These are phyloP conservation scores for Nematopogon swammerdamellus DNA, from an alignment of 2,888 invertebrate species.

Conservation along the genomic window DNA sequence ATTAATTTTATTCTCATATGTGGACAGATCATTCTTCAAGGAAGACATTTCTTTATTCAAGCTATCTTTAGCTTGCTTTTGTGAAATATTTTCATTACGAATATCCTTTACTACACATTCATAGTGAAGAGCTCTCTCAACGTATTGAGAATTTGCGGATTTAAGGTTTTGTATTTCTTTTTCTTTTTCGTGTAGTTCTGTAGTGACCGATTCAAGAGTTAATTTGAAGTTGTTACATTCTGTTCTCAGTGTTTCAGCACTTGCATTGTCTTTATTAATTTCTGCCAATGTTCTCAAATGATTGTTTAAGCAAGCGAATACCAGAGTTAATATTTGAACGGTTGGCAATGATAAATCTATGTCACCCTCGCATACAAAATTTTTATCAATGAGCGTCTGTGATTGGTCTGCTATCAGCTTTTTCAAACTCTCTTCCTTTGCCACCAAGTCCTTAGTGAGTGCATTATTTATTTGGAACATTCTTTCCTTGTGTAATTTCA, in stretches of 20 bases:
- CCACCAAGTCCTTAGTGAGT: conserved; percentile 33
- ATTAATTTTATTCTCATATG: conserved; percentile 21
- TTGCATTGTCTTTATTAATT: conserved; percentile 17
- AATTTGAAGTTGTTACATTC: conserved; percentile 18
- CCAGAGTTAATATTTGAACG: conserved; percentile 17
- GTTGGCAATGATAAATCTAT: conserved; percentile 19
- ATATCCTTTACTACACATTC: conserved; percentile 23
- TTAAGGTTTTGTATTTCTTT: conserved; percentile 17
- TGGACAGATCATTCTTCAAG: conserved; percentile 19
- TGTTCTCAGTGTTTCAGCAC: conserved; percentile 21
- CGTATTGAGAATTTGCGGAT: conserved; percentile 17
- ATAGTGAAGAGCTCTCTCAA: conserved; percentile 21
- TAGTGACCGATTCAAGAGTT: conserved; percentile 15
- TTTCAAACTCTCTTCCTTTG: conserved; percentile 27
- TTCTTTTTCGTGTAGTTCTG: conserved; percentile 19
- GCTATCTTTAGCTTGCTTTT: conserved; percentile 18
- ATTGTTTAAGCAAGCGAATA: conserved; percentile 22
- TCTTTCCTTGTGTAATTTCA: conserved; percentile 29
- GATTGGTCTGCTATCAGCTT: conserved; percentile 22
- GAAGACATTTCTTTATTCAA: conserved; percentile 22
- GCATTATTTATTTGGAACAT: conserved; percentile 34
- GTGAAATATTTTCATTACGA: background rate
- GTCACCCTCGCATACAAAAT: conserved; percentile 19
- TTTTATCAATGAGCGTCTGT: conserved; percentile 20
- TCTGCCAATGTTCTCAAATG: conserved; percentile 4